Evolutionary conservation across 1,140 invertebrate genomes (phyloP), one percentile per base, ranked within the genome.

Genomic region (Globodera ellingtonae): DNA sequence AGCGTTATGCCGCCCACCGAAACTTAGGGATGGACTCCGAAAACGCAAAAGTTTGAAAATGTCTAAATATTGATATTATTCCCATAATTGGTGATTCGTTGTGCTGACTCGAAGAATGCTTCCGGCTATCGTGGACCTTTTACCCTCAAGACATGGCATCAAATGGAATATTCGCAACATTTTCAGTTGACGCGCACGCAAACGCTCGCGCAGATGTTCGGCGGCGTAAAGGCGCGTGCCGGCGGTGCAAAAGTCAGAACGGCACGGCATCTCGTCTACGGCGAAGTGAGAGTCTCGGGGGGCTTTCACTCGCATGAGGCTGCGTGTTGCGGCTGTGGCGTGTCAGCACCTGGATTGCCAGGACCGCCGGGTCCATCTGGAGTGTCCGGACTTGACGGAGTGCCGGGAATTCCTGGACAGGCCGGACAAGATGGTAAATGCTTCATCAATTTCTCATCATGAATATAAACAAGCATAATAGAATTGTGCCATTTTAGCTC

Each of bases 151-250:
- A 35, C 35, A 35, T 1, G 35, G 35, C 35, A 35, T 35, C 35
- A 35, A 2, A 35, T 35, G 35, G 35, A 52, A 52, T 52, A 52
- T 7, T 52, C 50, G 0, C 50, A 52, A 52, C 4, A 8, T 21
- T 62, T 74, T n/a, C 44, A 75, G 73, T 24, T 75, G 6, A 75
- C 73, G 56, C 73, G 73, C 46, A 75, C 73, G 6, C 73, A 75
- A 48, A 50, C 65, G 13, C 73, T 75, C 9, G 73, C 73, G 6
- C 56, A 75, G 52, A n/a, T 75, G 73, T 7, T 24, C 44, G 73
- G 50, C 15, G 35, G 18, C 56, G 6, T 0, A n/a, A 44, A 75
- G n/a, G 44, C 73, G 8, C 73, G 73, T 21, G 56, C 44, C 13
- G 46, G 35, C 0, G 73, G 73, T 18, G 56, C 5, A 10, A 62